Percentiles rank a stretch among this genome's conserved stretches.
Conservation (phyloP, 2,797 vertebrate species). For the Margarornis squamiger region DNA sequence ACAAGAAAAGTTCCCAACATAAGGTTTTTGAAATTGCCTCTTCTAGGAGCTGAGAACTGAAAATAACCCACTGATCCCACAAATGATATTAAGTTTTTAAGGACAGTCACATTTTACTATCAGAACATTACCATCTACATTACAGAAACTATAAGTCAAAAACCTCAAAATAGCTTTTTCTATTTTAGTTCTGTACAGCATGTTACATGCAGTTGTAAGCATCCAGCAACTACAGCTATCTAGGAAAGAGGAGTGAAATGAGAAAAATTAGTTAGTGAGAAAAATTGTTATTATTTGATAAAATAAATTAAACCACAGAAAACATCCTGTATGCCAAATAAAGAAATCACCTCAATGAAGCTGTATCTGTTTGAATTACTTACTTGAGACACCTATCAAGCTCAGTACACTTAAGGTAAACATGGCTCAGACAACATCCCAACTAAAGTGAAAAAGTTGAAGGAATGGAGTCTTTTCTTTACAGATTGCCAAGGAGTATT, state of each 20-base stretch:
- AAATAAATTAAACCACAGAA: background rate
- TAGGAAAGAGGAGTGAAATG: background rate
- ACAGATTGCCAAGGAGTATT: background rate
- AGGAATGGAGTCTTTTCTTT: background rate
- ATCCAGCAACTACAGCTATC: background rate
- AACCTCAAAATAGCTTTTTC: background rate
- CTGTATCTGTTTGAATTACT: background rate
- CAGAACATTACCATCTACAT: background rate
- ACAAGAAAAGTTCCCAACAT: background rate
- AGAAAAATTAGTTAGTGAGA: background rate
- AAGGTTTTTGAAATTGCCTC: background rate
- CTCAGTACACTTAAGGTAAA: background rate
- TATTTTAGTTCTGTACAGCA: background rate
- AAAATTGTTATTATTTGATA: background rate
- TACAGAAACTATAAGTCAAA: background rate
- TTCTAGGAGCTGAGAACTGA: background rate
- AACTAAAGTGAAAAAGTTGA: background rate
- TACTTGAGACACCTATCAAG: background rate
- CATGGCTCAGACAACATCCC: background rate
- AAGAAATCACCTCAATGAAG: background rate
- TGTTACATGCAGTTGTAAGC: background rate
- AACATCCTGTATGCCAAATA: background rate
- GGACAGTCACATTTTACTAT: background rate
- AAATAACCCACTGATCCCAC: background rate
- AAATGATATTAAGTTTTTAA: background rate